These are phyloP conservation scores for Argyrosomus japonicus DNA, from an alignment of 2,113 vertebrate genomes.

Conservation along the genomic window DNA sequence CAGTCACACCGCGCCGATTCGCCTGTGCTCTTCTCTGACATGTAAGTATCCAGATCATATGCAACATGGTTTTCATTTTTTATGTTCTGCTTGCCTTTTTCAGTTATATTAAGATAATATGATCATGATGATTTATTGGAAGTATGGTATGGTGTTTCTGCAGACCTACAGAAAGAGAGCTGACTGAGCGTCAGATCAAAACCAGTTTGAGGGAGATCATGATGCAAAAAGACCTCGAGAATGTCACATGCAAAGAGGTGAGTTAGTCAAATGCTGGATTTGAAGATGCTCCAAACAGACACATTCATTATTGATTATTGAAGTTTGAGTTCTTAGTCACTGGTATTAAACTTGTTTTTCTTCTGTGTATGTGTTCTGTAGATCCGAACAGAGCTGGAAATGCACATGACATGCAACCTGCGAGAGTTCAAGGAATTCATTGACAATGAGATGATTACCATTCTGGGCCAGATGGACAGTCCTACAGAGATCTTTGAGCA, in stretches of 20 bases:
- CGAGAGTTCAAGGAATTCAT: slow-evolving; percentile 98
- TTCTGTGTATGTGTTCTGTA: slow-evolving; percentile 64
- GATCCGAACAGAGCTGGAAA: slow-evolving; percentile 97
- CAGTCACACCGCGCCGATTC: slow-evolving; percentile 97
- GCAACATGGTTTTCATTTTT: not conserved
- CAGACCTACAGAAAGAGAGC: slow-evolving; percentile 96
- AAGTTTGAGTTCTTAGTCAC: not conserved
- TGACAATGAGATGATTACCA: slow-evolving; percentile 99
- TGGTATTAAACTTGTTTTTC: not conserved
- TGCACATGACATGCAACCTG: slow-evolving; percentile 98
- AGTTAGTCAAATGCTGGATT: slow-evolving; percentile 36
- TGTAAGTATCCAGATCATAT: slow-evolving; percentile 82
- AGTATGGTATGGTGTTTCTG: slow-evolving; percentile 44
- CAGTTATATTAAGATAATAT: not conserved
- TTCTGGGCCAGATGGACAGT: slow-evolving; percentile 99
- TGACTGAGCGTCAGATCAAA: slow-evolving; percentile 95
- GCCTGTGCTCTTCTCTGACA: slow-evolving; percentile 94
- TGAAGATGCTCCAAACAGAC: not conserved
- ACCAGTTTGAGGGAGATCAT: slow-evolving; percentile 95
- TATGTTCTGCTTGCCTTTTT: not conserved
- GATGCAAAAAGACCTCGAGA: slow-evolving; percentile 99
- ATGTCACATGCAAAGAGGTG: slow-evolving; percentile 99
- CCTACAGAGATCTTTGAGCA: slow-evolving; percentile 98
- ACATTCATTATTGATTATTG: not conserved
- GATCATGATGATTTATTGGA: not conserved